Evolutionary conservation across 2,113 vertebrate species (phyloP).

Genomic region (Semicossyphus pulcher): DNA sequence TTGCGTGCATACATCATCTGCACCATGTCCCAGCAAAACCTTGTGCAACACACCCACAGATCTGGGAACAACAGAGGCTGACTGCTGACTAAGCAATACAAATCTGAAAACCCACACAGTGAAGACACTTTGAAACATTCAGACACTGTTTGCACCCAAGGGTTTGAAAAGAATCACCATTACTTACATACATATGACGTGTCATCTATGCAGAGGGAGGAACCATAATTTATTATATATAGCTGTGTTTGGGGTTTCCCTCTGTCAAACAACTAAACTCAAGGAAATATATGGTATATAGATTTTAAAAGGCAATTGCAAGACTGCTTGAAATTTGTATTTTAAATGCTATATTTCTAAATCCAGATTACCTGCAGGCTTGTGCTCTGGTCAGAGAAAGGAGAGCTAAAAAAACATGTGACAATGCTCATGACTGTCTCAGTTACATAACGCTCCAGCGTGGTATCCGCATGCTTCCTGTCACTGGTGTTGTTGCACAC

Average conservation of each 20-base stretch:
- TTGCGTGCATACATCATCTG: slow-evolving; percentile 32
- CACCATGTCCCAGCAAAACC: slow-evolving; percentile 39
- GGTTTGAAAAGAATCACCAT: slow-evolving; percentile 29
- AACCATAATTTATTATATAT: slow-evolving; percentile 26
- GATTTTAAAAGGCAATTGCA: background rate
- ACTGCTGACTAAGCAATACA: slow-evolving; percentile 61
- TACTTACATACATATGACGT: slow-evolving; percentile 82
- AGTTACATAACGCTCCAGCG: slow-evolving; percentile 95
- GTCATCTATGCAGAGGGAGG: slow-evolving; percentile 67
- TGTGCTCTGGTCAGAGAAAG: slow-evolving; percentile 99
- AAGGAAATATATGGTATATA: background rate
- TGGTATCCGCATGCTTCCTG: slow-evolving; percentile 92
- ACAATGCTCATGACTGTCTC: slow-evolving; percentile 99
- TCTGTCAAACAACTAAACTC: background rate
- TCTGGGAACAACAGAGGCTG: slow-evolving; percentile 56
- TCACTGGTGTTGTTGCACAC: slow-evolving; percentile 98
- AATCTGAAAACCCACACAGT: slow-evolving; percentile 40
- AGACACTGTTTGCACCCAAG: slow-evolving; percentile 10
- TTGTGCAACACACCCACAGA: slow-evolving; percentile 67
- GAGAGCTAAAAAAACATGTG: slow-evolving; percentile 99
- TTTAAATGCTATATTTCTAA: background rate
- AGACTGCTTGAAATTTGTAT: background rate
- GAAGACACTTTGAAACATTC: slow-evolving; percentile 14
- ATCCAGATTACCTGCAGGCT: slow-evolving; percentile 91
- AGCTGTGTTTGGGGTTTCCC: background rate